Percentiles rank a stretch among this genome's conserved stretches.
These are phyloP conservation scores for Hoplostethus atlanticus DNA, from an alignment of 2,797 vertebrate species.

Conservation along the genomic window DNA sequence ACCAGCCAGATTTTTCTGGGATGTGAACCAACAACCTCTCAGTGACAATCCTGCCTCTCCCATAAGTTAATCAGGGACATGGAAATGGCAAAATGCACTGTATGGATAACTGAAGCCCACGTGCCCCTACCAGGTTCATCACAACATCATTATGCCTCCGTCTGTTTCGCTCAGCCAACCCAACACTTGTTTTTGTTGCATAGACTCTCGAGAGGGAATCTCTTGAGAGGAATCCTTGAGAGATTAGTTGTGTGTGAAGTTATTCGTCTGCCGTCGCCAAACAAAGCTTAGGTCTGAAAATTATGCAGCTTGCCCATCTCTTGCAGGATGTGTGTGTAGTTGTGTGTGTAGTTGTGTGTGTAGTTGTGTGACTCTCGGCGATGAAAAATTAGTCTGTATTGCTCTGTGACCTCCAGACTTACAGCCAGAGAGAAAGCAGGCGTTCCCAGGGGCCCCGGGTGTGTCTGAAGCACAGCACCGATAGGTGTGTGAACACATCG, in stretches of 20 bases:
- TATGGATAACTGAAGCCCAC: too few relatives aligned
- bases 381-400: conserved; percentile 17
- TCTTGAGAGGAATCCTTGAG: not conserved
- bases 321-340: not conserved
- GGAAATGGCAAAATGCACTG: too few relatives aligned
- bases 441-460: conserved; percentile 29
- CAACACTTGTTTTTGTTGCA: not conserved
- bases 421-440: conserved; percentile 19
- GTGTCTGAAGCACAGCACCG: conserved; percentile 42
- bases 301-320: conserved; percentile 6
- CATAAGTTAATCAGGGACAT: too few relatives aligned
- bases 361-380: not conserved
- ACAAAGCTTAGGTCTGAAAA: conserved; percentile 3
- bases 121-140: too few relatives aligned
- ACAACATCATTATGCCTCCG: too few relatives aligned
- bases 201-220: not conserved
- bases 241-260: not conserved
- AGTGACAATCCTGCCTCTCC: too few relatives aligned
- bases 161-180: not conserved
- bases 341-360: not conserved
- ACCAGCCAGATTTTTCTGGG: too few relatives aligned
- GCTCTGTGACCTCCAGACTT: not conserved
- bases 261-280: not conserved
- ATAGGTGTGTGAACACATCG: conserved; percentile 63
- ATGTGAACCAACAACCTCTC: too few relatives aligned